A percentile compares a stretch with the other conserved stretches of the same genome.
phyloP scores from a whole-genome alignment of 2,888 invertebrate species.

The Lepetodrilus schrolli region DNA sequence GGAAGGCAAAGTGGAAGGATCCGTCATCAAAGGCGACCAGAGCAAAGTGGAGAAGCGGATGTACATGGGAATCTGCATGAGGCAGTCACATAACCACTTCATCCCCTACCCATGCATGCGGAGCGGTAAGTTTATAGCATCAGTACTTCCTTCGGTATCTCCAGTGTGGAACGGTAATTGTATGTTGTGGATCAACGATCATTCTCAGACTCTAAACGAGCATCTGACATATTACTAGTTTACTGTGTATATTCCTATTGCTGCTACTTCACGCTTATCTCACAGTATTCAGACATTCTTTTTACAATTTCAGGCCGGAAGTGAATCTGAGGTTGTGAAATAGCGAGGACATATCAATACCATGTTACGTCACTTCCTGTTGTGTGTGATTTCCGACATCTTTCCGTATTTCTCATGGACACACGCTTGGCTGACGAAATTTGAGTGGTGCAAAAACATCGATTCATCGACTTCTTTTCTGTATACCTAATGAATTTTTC shows the following conservation, averaged over 20 bases:
- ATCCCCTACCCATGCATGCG: constrained; percentile 24
- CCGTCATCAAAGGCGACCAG: not conserved
- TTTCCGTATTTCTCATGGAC: not conserved
- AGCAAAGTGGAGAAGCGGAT: constrained; percentile 15
- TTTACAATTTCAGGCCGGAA: not conserved
- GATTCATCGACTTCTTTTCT: no score
- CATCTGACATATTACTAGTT: no score
- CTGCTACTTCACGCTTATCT: no score
- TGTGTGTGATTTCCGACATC: constrained; percentile 2
- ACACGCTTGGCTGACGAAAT: constrained; percentile 8
- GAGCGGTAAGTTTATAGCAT: not conserved
- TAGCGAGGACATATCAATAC: not conserved
- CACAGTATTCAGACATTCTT: no score
- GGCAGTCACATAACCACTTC: constrained; percentile 19
- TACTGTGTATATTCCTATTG: no score
- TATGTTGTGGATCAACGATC: no score
- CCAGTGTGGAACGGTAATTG: no score
- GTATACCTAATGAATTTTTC: not conserved
- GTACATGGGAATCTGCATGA: constrained; percentile 29
- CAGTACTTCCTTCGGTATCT: no score
- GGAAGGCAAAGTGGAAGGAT: not conserved
- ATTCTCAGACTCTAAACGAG: no score
- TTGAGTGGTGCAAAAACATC: not conserved
- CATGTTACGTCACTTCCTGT: constrained; percentile 17
- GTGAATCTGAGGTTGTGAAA: not conserved